phyloP scores from a whole-genome alignment of 53 echinoderm and acorn worm species.

The Patiria pectinifera region DNA sequence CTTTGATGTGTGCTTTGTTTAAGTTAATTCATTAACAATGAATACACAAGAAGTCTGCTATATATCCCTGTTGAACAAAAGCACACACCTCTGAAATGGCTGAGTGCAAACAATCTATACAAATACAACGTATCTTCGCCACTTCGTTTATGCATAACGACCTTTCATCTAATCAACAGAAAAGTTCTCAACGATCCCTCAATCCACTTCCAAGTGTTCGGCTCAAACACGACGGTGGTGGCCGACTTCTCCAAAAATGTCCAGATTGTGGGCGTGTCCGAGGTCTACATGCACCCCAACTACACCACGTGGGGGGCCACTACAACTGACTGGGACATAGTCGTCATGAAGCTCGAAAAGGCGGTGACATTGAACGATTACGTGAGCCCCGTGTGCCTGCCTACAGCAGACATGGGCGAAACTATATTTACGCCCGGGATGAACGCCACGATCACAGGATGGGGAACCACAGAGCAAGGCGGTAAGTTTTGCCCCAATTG shows the following conservation, averaged over 20 bases:
- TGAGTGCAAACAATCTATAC: no score
- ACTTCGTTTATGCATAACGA: no score
- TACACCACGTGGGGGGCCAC: conserved; percentile 16
- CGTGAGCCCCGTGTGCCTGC: conserved; percentile 59
- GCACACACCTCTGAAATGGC: no score
- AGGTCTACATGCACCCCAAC: conserved; percentile 64
- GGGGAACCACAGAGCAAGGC: conserved; percentile 60
- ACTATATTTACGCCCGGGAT: conserved; percentile 27
- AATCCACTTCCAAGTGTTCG: conserved; percentile 42
- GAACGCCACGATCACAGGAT: conserved; percentile 63
- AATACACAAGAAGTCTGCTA: no score
- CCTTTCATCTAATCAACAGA: neutral
- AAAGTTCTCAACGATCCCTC: conserved; percentile 41
- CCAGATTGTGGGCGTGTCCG: conserved; percentile 39
- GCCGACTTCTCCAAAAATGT: conserved; percentile 30
- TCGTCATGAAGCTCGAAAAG: conserved; percentile 43
- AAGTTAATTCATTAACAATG: no score
- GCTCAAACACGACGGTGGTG: conserved; percentile 7
- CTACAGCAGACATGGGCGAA: conserved; percentile 13
- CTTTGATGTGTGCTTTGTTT: no score
- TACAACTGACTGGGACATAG: conserved; percentile 58
- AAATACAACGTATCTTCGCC: no score
- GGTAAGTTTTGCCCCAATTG: conserved; percentile 22
- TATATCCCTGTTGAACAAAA: no score
- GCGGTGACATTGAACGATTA: conserved; percentile 45